These are phyloP conservation scores for Melanotaenia duboulayi DNA, from an alignment of 2,113 vertebrate genomes.

Conservation along the genomic window DNA sequence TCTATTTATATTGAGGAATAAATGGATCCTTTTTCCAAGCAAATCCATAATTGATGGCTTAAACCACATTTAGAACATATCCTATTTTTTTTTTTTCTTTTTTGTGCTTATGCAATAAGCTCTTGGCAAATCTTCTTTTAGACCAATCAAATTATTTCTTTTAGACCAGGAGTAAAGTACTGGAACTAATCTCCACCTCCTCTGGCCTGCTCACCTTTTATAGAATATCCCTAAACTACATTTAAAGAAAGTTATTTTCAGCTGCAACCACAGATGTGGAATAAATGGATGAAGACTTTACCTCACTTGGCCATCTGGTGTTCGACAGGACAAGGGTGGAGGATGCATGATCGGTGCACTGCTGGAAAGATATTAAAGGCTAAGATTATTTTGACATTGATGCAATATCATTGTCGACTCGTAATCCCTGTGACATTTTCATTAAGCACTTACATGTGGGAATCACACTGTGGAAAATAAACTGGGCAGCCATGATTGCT, in stretches of 20 bases:
- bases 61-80: constrained; percentile 53
- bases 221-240: constrained; percentile 21
- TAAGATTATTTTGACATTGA: constrained; percentile 51
- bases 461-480: constrained; percentile 6
- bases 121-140: constrained; percentile 56
- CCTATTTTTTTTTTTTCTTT: constrained; percentile 49
- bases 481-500: neutral
- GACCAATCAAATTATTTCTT: constrained; percentile 22
- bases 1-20: constrained; percentile 48
- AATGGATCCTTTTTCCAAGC: constrained; percentile 55
- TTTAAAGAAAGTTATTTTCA: constrained; percentile 53
- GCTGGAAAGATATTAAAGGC: constrained; percentile 47
- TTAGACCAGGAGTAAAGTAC: constrained; percentile 54
- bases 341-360: constrained; percentile 28
- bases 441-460: constrained; percentile 26
- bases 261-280: constrained; percentile 24
- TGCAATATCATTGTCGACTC: constrained; percentile 29
- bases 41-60: constrained; percentile 69
- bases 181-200: constrained; percentile 44
- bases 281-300: constrained; percentile 40
- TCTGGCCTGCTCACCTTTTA: constrained; percentile 24
- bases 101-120: constrained; percentile 58
- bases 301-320: constrained; percentile 53
- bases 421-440: constrained; percentile 39
- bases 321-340: constrained; percentile 25